These are phyloP conservation scores for Stenotaenia linearis DNA, from an alignment of 2,888 invertebrate genomes.

Conservation along the genomic window DNA sequence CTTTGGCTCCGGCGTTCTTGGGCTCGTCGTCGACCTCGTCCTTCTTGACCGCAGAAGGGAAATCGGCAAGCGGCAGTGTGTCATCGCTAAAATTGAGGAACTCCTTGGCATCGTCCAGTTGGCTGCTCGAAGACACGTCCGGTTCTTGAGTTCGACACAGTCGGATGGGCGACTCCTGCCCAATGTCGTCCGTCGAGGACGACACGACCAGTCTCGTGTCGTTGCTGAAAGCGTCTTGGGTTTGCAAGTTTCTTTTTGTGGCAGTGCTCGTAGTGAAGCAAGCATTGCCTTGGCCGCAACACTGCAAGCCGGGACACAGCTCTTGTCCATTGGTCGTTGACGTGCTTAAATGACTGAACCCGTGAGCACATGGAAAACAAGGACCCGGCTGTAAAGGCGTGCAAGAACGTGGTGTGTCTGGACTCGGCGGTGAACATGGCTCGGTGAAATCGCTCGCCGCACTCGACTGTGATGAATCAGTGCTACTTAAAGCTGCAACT, in stretches of 20 bases:
- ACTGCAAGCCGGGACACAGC: background rate
- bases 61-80: background rate
- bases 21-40: background rate
- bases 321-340: background rate
- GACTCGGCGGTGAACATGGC: slow-evolving; percentile 68
- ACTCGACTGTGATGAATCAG: slow-evolving; percentile 54
- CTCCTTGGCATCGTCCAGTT: background rate
- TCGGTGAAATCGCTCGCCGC: slow-evolving; percentile 77
- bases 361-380: slow-evolving; percentile 5
- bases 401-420: slow-evolving; percentile 32
- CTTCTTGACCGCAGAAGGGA: background rate
- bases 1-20: background rate
- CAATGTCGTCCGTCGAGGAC: background rate
- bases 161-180: background rate
- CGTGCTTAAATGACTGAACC: background rate
- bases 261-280: slow-evolving; percentile 2
- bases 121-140: background rate
- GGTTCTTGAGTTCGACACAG: background rate
- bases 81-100: background rate
- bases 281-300: slow-evolving; percentile 16
- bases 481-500: slow-evolving; percentile 71
- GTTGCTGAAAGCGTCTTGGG: slow-evolving; percentile 32
- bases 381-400: slow-evolving; percentile 26
- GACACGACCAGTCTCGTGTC: background rate
- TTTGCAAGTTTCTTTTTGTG: slow-evolving; percentile 28